phyloP scores from a whole-genome alignment of 64 coral and sea anemone genomes.

The Actinia equina region DNA sequence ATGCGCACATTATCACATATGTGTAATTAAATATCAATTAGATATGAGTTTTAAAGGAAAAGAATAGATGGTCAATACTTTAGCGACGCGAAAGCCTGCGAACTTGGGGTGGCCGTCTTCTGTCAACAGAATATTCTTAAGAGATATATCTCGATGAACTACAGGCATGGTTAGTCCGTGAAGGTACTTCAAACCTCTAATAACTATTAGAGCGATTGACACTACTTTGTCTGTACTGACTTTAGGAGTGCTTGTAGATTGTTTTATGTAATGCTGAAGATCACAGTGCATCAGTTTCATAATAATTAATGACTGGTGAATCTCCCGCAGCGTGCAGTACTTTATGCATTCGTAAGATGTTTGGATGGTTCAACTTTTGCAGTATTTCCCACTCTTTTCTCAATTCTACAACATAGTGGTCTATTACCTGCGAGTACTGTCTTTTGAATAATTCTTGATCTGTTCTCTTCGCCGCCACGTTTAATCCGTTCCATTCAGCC shows the following conservation, averaged over 20 bases:
- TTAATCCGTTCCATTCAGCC: constrained; percentile 30
- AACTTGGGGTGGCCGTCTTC: constrained; percentile 47
- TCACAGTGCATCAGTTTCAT: constrained; percentile 59
- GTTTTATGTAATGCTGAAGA: constrained; percentile 25
- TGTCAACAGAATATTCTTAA: constrained; percentile 65
- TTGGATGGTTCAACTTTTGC: constrained; percentile 23
- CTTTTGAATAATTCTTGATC: constrained; percentile 5
- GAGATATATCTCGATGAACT: constrained; percentile 64
- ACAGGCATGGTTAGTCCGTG: constrained; percentile 17
- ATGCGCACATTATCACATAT: too few species aligned
- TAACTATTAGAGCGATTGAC: constrained; percentile 50
- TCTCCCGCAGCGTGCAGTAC: background rate
- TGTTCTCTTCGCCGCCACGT: constrained; percentile 31
- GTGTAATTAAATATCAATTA: too few species aligned
- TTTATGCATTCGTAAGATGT: constrained; percentile 28
- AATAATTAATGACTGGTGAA: constrained; percentile 32
- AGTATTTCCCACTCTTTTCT: constrained; percentile 38
- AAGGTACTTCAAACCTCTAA: constrained; percentile 52
- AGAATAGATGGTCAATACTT: constrained; percentile 3
- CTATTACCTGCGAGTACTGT: background rate
- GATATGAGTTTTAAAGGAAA: too few species aligned
- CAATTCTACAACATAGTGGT: background rate
- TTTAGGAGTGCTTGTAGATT: constrained; percentile 1
- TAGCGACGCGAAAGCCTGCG: constrained; percentile 59
- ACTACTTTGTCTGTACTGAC: constrained; percentile 37